Conservation (phyloP, 2,797 vertebrate species). For the Pyrocephalus nanus region DNA sequence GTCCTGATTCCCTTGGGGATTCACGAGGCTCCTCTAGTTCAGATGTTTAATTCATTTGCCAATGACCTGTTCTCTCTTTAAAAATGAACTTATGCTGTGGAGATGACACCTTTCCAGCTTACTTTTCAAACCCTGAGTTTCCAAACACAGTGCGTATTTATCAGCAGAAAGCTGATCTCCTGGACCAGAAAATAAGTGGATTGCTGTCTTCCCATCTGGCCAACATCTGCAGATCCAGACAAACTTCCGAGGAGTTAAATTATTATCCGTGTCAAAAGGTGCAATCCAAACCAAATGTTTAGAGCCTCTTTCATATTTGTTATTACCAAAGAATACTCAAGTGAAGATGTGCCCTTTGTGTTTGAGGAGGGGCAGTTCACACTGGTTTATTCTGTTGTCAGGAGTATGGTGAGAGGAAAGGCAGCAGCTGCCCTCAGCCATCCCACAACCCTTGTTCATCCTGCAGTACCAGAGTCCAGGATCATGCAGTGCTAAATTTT, state of each 20-base stretch:
- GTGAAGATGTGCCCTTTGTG: not conserved
- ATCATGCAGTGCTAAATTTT: not conserved
- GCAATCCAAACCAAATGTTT: not conserved
- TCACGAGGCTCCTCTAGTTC: not conserved
- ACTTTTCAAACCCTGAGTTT: conserved; percentile 12
- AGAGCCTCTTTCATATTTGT: not conserved
- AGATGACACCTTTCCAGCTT: not conserved
- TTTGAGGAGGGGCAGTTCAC: not conserved
- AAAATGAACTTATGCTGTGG: not conserved
- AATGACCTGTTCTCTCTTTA: not conserved
- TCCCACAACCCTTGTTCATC: not conserved
- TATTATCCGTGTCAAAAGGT: not conserved
- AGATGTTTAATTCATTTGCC: conserved; percentile 46
- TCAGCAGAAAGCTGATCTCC: not conserved
- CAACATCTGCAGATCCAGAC: not conserved
- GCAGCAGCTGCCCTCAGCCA: not conserved
- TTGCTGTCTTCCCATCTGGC: not conserved
- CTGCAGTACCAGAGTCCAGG: not conserved
- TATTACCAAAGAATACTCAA: not conserved
- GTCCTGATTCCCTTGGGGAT: not conserved
- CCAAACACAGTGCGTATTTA: not conserved
- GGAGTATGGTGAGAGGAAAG: not conserved
- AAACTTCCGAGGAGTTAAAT: not conserved
- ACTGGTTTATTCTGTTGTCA: not conserved
- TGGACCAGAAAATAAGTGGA: not conserved